phyloP scores from a whole-genome alignment of 2,888 invertebrate species.

The Branchellion lobata region DNA sequence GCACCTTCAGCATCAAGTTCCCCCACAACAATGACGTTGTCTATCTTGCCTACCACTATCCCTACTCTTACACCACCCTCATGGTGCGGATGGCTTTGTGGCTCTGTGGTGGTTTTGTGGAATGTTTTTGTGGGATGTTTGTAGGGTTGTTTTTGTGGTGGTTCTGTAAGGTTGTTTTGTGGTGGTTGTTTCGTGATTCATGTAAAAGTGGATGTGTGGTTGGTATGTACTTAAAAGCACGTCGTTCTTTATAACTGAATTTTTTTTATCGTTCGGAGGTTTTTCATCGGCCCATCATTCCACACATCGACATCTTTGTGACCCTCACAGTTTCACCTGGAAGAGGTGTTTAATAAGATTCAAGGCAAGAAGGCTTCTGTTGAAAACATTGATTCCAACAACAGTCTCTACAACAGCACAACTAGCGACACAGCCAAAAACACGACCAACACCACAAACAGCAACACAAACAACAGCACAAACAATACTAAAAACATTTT shows the following conservation, averaged over 20 bases:
- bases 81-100: slow-evolving; percentile 68
- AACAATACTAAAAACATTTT: not conserved
- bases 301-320: too few relatives aligned
- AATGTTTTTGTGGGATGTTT: not conserved
- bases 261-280: too few relatives aligned
- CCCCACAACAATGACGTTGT: slow-evolving; percentile 75
- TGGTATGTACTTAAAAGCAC: not conserved
- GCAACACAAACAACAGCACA: not conserved
- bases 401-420: not conserved
- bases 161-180: not conserved
- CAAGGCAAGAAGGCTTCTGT: not conserved
- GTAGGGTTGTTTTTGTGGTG: not conserved
- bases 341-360: slow-evolving; percentile 66
- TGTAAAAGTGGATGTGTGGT: not conserved
- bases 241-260: too few relatives aligned
- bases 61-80: slow-evolving; percentile 78
- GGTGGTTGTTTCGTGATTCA: not conserved
- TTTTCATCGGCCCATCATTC: too few relatives aligned
- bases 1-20: slow-evolving; percentile 77
- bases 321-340: slow-evolving; percentile 68
- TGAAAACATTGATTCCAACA: not conserved
- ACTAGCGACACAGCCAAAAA: not conserved
- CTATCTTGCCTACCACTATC: slow-evolving; percentile 83
- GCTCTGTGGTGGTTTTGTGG: not conserved
- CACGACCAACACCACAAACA: not conserved